Evolutionary conservation across 2,888 invertebrate genomes (phyloP).

Genomic region (Mimumesa dahlbomi): DNA sequence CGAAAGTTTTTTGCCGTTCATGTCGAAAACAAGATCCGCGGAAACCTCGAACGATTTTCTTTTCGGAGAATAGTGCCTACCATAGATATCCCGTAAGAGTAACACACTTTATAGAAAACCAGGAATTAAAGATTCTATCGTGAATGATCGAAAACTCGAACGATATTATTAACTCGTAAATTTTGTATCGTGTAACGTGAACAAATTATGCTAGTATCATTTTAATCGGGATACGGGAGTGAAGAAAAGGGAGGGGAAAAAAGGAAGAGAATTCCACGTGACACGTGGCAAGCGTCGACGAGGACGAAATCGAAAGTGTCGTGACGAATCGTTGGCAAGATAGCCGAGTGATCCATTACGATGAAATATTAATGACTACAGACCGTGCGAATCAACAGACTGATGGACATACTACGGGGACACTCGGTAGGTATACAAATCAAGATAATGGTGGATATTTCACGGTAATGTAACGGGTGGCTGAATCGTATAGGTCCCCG

Average conservation of each 20-base stretch:
- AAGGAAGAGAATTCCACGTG: constrained; percentile 1
- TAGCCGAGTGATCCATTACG: constrained; percentile 59
- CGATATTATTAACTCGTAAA: too few relatives aligned
- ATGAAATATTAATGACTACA: constrained; percentile 61
- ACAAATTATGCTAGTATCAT: neutral
- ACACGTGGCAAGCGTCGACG: neutral
- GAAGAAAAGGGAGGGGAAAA: neutral
- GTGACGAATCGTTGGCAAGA: constrained; percentile 29
- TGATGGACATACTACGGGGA: constrained; percentile 47
- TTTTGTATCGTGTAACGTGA: neutral
- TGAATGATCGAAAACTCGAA: too few relatives aligned
- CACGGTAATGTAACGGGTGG: constrained; percentile 76
- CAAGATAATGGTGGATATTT: constrained; percentile 79
- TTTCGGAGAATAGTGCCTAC: too few relatives aligned
- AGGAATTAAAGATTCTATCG: too few relatives aligned
- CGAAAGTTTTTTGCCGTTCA: neutral
- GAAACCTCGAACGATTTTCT: too few relatives aligned
- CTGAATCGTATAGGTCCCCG: constrained; percentile 72
- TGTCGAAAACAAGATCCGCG: too few relatives aligned
- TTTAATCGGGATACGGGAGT: neutral
- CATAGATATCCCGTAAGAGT: too few relatives aligned
- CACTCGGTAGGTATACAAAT: constrained; percentile 70
- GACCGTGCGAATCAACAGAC: constrained; percentile 37
- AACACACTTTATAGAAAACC: too few relatives aligned
- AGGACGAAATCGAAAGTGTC: constrained; percentile 38